phyloP scores from a whole-genome alignment of 2,113 vertebrate genomes.

The Esox niger region DNA sequence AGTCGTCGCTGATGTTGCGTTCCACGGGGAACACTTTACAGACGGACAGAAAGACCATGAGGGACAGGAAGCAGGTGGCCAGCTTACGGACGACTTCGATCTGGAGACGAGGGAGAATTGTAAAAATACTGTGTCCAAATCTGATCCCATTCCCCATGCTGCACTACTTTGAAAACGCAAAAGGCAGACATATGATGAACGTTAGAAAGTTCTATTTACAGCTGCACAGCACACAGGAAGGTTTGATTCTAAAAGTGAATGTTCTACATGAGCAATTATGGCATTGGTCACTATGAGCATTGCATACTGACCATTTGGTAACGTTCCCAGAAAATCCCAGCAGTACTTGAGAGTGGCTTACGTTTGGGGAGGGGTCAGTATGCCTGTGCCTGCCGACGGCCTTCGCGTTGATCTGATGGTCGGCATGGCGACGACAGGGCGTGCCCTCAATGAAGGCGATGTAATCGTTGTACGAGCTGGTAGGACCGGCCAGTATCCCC shows the following conservation, averaged over 20 bases:
- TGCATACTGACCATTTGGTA: background rate
- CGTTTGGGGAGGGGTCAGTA: conserved; percentile 86
- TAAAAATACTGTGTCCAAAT: background rate
- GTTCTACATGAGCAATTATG: background rate
- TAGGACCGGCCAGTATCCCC: conserved; percentile 91
- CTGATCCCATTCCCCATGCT: too few relatives aligned
- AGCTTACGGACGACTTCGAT: conserved; percentile 83
- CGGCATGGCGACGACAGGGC: conserved; percentile 71
- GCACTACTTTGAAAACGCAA: background rate
- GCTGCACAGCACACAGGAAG: background rate
- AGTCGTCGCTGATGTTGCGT: conserved; percentile 85
- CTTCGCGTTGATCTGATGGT: conserved; percentile 70
- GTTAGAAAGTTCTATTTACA: too few relatives aligned
- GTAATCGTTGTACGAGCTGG: conserved; percentile 95
- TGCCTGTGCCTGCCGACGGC: conserved; percentile 68
- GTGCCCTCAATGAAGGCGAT: conserved; percentile 91
- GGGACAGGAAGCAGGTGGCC: conserved; percentile 82
- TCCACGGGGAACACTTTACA: conserved; percentile 84
- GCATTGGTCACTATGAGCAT: background rate
- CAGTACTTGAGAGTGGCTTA: conserved; percentile 37
- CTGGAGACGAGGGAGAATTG: conserved; percentile 57
- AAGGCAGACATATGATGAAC: too few relatives aligned
- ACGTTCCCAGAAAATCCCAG: background rate
- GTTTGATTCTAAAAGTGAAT: background rate
- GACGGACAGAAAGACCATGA: conserved; percentile 85